Percentiles rank a stretch among this genome's conserved stretches.
Evolutionary conservation across 35 echinoderm and acorn worm species (phyloP).

Genomic region (Lytechinus pictus): DNA sequence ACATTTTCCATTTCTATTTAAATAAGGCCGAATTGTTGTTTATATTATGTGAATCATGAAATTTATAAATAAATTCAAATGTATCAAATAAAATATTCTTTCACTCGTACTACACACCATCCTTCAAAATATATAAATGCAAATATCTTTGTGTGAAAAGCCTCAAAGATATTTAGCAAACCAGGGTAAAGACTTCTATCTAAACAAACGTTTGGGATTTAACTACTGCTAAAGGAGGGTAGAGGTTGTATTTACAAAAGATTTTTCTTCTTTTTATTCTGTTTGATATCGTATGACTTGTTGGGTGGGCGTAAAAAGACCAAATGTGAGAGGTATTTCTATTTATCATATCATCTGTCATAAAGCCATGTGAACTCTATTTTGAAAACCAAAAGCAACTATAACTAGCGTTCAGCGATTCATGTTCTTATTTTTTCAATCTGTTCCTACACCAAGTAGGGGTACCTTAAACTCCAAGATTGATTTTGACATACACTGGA

Average conservation of each 20-base stretch:
- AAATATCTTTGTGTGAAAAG: too few species aligned
- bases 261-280: background rate
- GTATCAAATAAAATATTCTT: too few species aligned
- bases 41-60: too few species aligned
- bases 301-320: background rate
- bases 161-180: background rate
- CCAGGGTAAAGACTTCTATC: background rate
- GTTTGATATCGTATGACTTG: background rate
- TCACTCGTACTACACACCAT: too few species aligned
- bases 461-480: too few species aligned
- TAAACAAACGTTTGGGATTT: slow-evolving; percentile 5
- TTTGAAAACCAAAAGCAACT: background rate
- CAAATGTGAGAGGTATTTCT: background rate
- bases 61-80: too few species aligned
- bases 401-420: background rate
- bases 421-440: too few species aligned
- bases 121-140: too few species aligned
- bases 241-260: slow-evolving; percentile 13
- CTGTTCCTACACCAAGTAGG: too few species aligned
- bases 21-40: too few species aligned
- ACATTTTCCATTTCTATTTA: too few species aligned
- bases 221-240: background rate
- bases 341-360: background rate
- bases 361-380: background rate
- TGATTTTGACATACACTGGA: too few species aligned